A percentile compares a stretch with the other conserved stretches of the same genome.
Evolutionary conservation across 2,888 invertebrate species (phyloP).

Genomic region (Eilema caniola): DNA sequence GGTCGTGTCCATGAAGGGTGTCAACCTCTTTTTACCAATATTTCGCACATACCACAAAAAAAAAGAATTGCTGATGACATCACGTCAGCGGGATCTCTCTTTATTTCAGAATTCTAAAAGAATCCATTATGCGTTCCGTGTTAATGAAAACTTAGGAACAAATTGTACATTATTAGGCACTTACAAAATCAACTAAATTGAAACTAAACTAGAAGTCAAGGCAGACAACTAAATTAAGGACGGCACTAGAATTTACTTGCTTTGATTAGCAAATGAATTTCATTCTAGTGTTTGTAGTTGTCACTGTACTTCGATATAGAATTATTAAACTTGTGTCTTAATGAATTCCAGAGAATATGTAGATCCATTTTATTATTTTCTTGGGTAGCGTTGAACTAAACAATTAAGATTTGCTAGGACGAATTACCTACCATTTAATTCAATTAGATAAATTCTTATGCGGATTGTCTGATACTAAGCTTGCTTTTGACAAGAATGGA

Average conservation of each 20-base stretch:
- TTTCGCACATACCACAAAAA: slow-evolving; percentile 64
- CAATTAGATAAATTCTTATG: too few species aligned
- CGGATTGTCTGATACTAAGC: too few species aligned
- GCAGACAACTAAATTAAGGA: not conserved
- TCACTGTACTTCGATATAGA: not conserved
- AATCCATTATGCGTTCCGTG: slow-evolving; percentile 40
- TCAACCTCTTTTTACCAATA: slow-evolving; percentile 59
- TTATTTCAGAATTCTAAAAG: slow-evolving; percentile 38
- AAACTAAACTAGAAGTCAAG: not conserved
- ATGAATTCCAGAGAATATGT: too few species aligned
- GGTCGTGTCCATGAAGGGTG: slow-evolving; percentile 44
- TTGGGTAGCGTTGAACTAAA: not conserved
- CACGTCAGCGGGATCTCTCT: slow-evolving; percentile 30
- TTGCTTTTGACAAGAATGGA: too few species aligned
- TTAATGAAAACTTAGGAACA: slow-evolving; percentile 33
- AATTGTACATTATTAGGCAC: not conserved
- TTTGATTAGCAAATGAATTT: not conserved
- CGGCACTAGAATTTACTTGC: not conserved
- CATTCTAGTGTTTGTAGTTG: too few species aligned
- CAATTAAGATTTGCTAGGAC: not conserved
- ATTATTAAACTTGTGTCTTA: too few species aligned
- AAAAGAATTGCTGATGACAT: slow-evolving; percentile 41
- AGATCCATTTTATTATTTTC: not conserved
- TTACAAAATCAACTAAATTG: not conserved
- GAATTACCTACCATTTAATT: too few species aligned